phyloP scores from a whole-genome alignment of 2,113 vertebrate genomes.

The Xiphophorus hellerii region DNA sequence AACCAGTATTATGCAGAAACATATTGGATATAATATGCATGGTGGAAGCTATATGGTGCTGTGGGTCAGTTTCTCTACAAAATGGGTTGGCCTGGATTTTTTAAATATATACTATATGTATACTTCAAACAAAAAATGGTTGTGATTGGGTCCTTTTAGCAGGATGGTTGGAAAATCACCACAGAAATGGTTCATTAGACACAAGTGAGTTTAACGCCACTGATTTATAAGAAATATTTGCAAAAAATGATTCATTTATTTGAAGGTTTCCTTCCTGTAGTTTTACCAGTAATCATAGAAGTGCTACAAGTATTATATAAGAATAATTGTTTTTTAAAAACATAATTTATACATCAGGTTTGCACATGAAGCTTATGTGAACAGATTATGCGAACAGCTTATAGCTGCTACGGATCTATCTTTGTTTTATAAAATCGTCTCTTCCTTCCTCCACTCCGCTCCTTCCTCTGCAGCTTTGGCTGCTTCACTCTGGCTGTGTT shows the following conservation, averaged over 20 bases:
- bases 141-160: not conserved
- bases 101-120: no score
- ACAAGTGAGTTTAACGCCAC: not conserved
- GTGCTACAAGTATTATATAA: not conserved
- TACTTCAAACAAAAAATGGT: no score
- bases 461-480: conserved; percentile 58
- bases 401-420: not conserved
- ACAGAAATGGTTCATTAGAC: not conserved
- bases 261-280: not conserved
- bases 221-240: not conserved
- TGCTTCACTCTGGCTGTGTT: conserved; percentile 68
- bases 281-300: not conserved
- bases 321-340: not conserved
- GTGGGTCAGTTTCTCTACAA: no score
- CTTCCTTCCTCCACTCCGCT: conserved; percentile 71
- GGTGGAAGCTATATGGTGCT: no score
- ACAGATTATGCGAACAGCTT: not conserved
- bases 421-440: conserved; percentile 64
- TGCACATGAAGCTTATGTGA: not conserved
- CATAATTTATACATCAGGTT: not conserved
- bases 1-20: no score
- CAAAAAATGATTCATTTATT: not conserved
- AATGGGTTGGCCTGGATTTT: no score
- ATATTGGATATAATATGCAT: no score
- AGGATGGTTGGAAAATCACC: not conserved